phyloP scores from a whole-genome alignment of 1,140 invertebrate species.

The Drosophila funebris region DNA sequence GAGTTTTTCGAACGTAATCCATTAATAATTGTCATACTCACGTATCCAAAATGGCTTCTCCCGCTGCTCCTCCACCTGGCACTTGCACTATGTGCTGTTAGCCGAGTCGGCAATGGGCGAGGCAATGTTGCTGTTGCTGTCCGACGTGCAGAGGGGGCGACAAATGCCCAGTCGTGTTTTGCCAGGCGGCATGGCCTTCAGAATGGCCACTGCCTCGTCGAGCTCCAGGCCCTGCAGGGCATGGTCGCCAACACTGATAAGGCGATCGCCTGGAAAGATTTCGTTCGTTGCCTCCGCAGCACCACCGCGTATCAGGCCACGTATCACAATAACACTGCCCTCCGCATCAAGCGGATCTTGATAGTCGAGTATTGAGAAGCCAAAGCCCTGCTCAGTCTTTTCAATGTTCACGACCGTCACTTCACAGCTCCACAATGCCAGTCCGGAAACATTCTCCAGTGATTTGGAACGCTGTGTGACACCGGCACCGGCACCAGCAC shows the following conservation, averaged over 20 bases:
- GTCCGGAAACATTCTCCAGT: constrained; percentile 94
- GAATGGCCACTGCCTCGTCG: constrained; percentile 94
- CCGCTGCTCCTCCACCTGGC: background rate
- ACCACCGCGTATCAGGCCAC: constrained; percentile 96
- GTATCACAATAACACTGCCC: constrained; percentile 96
- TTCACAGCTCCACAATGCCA: constrained; percentile 96
- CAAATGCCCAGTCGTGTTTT: constrained; percentile 93
- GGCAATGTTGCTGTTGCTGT: constrained; percentile 84
- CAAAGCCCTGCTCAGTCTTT: constrained; percentile 95
- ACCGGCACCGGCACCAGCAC: background rate
- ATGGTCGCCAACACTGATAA: constrained; percentile 94
- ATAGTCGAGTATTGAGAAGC: constrained; percentile 98
- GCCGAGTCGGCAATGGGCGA: constrained; percentile 75
- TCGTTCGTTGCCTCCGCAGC: constrained; percentile 94
- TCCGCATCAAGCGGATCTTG: constrained; percentile 94
- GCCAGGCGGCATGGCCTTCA: constrained; percentile 93
- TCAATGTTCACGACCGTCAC: constrained; percentile 93
- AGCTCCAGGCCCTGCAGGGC: constrained; percentile 94
- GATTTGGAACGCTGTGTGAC: constrained; percentile 88
- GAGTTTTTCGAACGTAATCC: no score
- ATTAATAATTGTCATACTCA: constrained; percentile 56
- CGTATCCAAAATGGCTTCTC: constrained; percentile 36
- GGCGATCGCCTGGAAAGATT: constrained; percentile 95
- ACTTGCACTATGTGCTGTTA: constrained; percentile 81
- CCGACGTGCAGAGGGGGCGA: constrained; percentile 88